These are phyloP conservation scores for Plecotus auritus DNA, from an alignment of 2,113 vertebrate genomes.

Conservation along the genomic window DNA sequence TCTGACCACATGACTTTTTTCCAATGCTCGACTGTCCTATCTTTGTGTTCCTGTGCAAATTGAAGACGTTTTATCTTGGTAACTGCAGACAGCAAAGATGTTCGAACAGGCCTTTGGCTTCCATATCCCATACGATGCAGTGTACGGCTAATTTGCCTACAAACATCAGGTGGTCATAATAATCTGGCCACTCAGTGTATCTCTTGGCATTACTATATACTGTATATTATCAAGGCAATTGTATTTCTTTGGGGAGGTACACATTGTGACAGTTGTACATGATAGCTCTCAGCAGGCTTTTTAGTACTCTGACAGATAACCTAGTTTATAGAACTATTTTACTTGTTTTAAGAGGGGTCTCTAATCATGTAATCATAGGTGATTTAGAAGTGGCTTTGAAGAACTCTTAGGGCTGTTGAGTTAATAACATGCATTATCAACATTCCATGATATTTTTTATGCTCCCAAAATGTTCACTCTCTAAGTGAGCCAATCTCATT, in stretches of 20 bases:
- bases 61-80: too few species aligned
- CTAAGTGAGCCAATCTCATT: conserved; percentile 17
- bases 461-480: conserved; percentile 49
- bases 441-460: conserved; percentile 46
- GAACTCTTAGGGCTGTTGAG: conserved; percentile 44
- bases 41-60: too few species aligned
- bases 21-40: too few species aligned
- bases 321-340: conserved; percentile 64
- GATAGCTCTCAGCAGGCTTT: conserved; percentile 54
- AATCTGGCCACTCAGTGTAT: background rate
- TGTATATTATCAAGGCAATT: conserved; percentile 39
- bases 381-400: conserved; percentile 65
- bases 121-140: too few species aligned
- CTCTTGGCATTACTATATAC: conserved; percentile 37
- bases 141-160: too few species aligned
- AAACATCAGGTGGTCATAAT: too few species aligned
- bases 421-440: conserved; percentile 63
- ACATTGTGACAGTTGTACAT: conserved; percentile 45
- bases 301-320: conserved; percentile 57
- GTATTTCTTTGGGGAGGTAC: background rate
- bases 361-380: conserved; percentile 65
- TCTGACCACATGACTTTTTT: too few species aligned
- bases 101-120: too few species aligned
- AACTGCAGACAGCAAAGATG: too few species aligned
- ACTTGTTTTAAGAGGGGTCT: conserved; percentile 66